Base-by-base conservation (phyloP, 1,140 invertebrate genomes). In the Drosophila navojoa region DNA sequence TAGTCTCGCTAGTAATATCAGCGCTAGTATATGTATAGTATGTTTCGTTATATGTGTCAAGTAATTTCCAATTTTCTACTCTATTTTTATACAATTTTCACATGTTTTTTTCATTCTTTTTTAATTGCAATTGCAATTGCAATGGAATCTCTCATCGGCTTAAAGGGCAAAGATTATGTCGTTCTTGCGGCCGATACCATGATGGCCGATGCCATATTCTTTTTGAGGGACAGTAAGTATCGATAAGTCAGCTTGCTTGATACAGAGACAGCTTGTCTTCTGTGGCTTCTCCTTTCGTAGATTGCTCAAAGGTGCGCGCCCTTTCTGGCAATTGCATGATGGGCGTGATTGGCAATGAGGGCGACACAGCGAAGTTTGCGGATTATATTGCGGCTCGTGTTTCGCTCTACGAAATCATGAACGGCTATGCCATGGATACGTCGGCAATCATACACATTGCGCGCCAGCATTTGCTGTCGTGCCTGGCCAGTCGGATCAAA, bases 311-410 rank as follows among this genome's bases (percentile, higher is more conserved):
- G 25, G 53, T 78, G 3, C 19, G 42, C 9, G 27, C 6, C 0
- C 13, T 78, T 11, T 25, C 22, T 1, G 4, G 50, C 0, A 5
- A 29, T 6, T 19, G 50, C 0, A 38, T 79, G 49, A 13, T 81
- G n/a, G 32, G 62, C 0, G 7, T 50, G 0, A 9, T 58, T 5
- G 78, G 78, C 16, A 47, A 68, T 13, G 25, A 13, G 0, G 42
- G 42, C 1, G 27, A 52, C 6, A 25, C 57, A 0, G 0, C 95
- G 22, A 98, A 99, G 89, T 99, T 99, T 94, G 97, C 98, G 9
- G 98, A 99, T 85, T 99, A 97, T 90, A 98, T 99, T 76, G 95
- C 96, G 0, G 98, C 98, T 93, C 99, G 99, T 92, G 96, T 99
- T 87, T 96, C 98, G 76, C 93, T 99, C 0, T 99, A 99, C 89